phyloP scores from a whole-genome alignment of 2,888 invertebrate species.

The Caenorhabditis becei region DNA sequence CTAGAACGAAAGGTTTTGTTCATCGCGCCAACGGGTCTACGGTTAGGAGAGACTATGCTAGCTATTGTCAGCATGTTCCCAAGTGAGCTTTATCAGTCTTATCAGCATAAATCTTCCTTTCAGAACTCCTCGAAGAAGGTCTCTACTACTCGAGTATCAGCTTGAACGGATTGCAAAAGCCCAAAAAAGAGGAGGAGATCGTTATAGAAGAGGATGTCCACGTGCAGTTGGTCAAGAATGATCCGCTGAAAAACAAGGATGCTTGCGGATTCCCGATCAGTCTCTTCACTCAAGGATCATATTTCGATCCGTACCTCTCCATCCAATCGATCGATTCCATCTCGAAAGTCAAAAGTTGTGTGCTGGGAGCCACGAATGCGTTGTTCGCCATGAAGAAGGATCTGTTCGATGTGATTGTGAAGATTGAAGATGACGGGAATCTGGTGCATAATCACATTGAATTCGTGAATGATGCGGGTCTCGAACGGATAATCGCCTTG shows the following conservation, averaged over 20 bases:
- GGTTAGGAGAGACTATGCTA: conserved; percentile 88
- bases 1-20: conserved; percentile 92
- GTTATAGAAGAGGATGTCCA: conserved; percentile 54
- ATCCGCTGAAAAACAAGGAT: conserved; percentile 82
- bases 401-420: conserved; percentile 93
- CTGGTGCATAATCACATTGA: conserved; percentile 88
- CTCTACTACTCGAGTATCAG: conserved; percentile 60
- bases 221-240: conserved; percentile 10
- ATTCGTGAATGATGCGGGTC: conserved; percentile 84
- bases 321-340: conserved; percentile 94
- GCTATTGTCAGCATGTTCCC: conserved; percentile 93
- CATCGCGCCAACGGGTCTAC: conserved; percentile 91
- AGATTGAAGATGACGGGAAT: conserved; percentile 88
- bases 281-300: conserved; percentile 91
- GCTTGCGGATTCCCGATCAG: conserved; percentile 92
- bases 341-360: conserved; percentile 82
- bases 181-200: conserved; percentile 31
- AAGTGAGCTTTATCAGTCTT: conserved; percentile 82
- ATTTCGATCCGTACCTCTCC: conserved; percentile 96
- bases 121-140: conserved; percentile 79
- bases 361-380: conserved; percentile 94
- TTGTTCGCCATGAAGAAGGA: conserved; percentile 95
- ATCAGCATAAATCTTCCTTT: conserved; percentile 15
- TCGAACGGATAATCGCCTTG: conserved; percentile 89
- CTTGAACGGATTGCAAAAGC: conserved; percentile 21